A percentile compares a stretch with the other conserved stretches of the same genome.
Conservation (phyloP, 2,113 vertebrate genomes). For the Cyprinodon tularosa region DNA sequence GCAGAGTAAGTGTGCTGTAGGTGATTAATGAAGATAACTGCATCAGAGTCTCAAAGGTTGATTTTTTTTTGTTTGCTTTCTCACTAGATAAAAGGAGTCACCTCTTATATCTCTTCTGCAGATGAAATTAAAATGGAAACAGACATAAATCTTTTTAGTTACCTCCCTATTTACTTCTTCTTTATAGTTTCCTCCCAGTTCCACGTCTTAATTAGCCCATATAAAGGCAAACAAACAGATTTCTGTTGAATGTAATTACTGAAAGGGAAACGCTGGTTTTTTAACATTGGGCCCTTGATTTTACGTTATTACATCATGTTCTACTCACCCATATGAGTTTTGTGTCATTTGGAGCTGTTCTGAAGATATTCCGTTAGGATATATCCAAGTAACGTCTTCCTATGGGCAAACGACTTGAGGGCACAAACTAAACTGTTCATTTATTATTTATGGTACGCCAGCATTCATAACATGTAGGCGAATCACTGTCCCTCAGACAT, state of each 20-base stretch:
- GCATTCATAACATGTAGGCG: no score
- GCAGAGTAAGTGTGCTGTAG: conserved; percentile 47
- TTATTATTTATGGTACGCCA: no score
- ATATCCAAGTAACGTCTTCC: no score
- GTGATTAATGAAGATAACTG: conserved; percentile 69
- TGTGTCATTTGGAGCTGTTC: no score
- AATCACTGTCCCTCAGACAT: no score
- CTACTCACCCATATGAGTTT: no score
- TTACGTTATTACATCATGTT: no score
- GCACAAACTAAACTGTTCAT: no score
- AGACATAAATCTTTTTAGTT: conserved; percentile 65
- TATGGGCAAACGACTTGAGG: no score
- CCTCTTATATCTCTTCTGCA: conserved; percentile 74
- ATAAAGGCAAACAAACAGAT: conserved; percentile 60
- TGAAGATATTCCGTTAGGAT: no score
- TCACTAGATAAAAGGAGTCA: conserved; percentile 73
- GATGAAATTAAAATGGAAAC: conserved; percentile 76
- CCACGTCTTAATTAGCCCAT: conserved; percentile 75
- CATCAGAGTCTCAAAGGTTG: conserved; percentile 66
- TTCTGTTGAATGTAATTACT: conserved; percentile 54
- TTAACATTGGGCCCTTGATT: no score
- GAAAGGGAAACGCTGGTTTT: conserved; percentile 2
- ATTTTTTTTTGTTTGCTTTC: conserved; percentile 67
- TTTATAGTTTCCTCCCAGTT: conserved; percentile 27
- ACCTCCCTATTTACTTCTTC: conserved; percentile 22